A percentile compares a stretch with the other conserved stretches of the same genome.
Evolutionary conservation across 2,113 vertebrate species (phyloP).

Genomic region (Eptesicus fuscus): DNA sequence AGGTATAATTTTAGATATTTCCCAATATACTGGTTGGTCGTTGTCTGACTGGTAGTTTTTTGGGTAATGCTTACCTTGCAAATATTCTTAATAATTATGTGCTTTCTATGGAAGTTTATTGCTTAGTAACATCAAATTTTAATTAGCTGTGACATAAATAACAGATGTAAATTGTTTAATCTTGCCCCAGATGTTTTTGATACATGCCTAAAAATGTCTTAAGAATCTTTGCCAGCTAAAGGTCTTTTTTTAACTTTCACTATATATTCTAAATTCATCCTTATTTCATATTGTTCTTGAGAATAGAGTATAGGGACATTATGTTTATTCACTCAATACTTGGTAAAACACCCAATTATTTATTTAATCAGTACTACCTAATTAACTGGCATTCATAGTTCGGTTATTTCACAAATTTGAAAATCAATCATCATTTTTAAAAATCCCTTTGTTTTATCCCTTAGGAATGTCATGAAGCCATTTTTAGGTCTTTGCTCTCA

Average conservation of each 20-base stretch:
- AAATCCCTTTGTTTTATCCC: background rate
- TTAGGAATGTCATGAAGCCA: slow-evolving; percentile 14
- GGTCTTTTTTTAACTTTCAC: slow-evolving; percentile 34
- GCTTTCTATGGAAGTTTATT: slow-evolving; percentile 46
- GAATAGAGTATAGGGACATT: background rate
- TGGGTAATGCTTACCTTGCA: slow-evolving; percentile 33
- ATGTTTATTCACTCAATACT: background rate
- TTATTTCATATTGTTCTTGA: slow-evolving; percentile 36
- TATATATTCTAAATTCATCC: slow-evolving; percentile 44
- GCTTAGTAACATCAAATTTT: slow-evolving; percentile 41
- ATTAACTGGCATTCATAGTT: slow-evolving; percentile 34
- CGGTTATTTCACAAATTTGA: background rate
- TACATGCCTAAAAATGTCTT: slow-evolving; percentile 28
- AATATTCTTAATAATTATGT: slow-evolving; percentile 49
- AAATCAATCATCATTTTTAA: background rate
- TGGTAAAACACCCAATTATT: slow-evolving; percentile 32
- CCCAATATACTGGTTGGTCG: slow-evolving; percentile 36
- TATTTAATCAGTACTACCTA: slow-evolving; percentile 34
- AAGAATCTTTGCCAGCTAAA: slow-evolving; percentile 32
- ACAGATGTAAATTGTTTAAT: slow-evolving; percentile 48
- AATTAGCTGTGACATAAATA: slow-evolving; percentile 49
- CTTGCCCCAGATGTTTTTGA: slow-evolving; percentile 37
- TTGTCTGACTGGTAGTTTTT: slow-evolving; percentile 61
- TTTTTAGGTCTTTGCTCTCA: background rate
- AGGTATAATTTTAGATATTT: slow-evolving; percentile 48